Conservation (phyloP, 2,113 vertebrate species). For the Panthera uncia region DNA sequence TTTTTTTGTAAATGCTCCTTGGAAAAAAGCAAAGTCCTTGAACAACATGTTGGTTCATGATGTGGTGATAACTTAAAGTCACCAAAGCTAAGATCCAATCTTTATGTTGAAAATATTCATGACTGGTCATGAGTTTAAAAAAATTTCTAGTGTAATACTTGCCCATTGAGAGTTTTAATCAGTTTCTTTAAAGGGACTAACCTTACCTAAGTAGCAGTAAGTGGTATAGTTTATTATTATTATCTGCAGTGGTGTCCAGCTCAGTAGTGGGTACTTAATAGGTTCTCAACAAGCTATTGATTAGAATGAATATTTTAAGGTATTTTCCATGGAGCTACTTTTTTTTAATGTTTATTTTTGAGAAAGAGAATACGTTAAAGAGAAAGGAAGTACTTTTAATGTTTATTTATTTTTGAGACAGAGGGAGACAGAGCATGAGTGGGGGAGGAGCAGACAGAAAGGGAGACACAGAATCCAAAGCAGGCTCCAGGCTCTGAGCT, state of each 20-base stretch:
- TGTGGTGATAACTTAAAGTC: constrained; percentile 41
- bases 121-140: not conserved
- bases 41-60: not conserved
- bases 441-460: too few relatives aligned
- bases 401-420: too few relatives aligned
- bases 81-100: not conserved
- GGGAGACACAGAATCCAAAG: too few relatives aligned
- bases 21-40: not conserved
- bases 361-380: too few relatives aligned
- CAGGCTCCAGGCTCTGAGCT: too few relatives aligned
- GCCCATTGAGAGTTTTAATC: not conserved
- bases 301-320: not conserved
- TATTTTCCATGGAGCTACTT: not conserved
- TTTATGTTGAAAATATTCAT: not conserved
- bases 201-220: not conserved
- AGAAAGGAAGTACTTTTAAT: too few relatives aligned
- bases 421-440: too few relatives aligned
- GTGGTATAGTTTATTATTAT: not conserved
- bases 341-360: not conserved
- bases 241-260: not conserved
- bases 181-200: not conserved
- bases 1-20: constrained; percentile 13
- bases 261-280: not conserved
- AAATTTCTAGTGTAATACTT: not conserved
- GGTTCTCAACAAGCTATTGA: not conserved